Conservation (phyloP, 2,113 vertebrate species). For the Muntiacus reevesi region DNA sequence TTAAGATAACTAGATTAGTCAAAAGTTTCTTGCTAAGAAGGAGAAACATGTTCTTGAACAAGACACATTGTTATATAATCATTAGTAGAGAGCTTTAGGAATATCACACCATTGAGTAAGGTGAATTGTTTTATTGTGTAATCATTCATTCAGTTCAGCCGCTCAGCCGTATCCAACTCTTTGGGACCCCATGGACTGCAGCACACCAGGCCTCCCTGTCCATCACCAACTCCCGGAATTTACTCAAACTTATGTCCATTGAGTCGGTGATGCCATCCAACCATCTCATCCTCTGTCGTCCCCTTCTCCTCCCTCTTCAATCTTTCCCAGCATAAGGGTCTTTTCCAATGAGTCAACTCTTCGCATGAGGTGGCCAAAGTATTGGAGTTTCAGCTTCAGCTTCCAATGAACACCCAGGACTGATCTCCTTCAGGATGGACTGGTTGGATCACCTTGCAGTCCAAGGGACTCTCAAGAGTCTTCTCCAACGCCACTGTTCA, state of each 20-base stretch:
- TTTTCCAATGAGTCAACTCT: not conserved
- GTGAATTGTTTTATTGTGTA: not conserved
- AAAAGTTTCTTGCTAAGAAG: not conserved
- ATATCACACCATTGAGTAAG: not conserved
- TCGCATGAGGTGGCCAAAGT: not conserved
- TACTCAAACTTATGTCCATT: not conserved
- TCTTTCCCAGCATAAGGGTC: not conserved
- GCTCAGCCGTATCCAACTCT: not conserved
- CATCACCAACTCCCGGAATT: fast-evolving
- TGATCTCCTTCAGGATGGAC: not conserved
- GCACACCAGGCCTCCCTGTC: not conserved
- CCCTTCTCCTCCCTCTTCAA: not conserved
- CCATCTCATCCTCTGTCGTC: not conserved
- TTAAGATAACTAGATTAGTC: not conserved
- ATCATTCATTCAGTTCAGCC: not conserved
- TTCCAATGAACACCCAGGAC: not conserved
- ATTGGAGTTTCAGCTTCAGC: not conserved
- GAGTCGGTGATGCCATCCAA: not conserved
- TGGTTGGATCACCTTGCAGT: not conserved
- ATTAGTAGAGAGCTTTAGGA: not conserved
- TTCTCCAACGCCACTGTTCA: not conserved
- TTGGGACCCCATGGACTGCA: not conserved
- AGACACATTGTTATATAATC: not conserved
- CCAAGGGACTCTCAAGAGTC: not conserved
- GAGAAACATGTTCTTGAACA: not conserved